A percentile compares a stretch with the other conserved stretches of the same genome.
Evolutionary conservation across 2,113 vertebrate genomes (phyloP).

Genomic region (Scophthalmus maximus): DNA sequence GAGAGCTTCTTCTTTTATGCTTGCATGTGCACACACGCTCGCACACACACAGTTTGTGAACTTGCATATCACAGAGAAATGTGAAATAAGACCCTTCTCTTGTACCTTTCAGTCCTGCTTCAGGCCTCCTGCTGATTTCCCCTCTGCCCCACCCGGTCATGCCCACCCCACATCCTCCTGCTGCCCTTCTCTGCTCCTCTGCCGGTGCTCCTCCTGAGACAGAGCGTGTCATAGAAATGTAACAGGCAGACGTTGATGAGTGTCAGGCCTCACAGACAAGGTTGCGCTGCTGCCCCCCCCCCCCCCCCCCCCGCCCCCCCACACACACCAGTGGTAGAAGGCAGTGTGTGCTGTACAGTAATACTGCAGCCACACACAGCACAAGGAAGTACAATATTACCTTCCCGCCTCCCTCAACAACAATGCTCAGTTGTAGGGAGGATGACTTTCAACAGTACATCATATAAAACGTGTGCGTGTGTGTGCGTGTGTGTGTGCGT

Average conservation of each 20-base stretch:
- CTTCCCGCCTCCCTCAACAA: not conserved
- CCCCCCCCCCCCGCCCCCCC: slow-evolving; percentile 40
- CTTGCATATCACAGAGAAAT: too few species aligned
- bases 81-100: slow-evolving; percentile 55
- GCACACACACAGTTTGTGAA: not conserved
- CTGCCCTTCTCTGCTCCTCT: slow-evolving; percentile 31
- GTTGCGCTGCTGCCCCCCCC: slow-evolving; percentile 55
- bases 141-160: slow-evolving; percentile 33
- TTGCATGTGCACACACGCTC: not conserved
- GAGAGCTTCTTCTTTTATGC: not conserved
- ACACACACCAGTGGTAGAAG: slow-evolving; percentile 22
- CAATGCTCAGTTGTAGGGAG: not conserved
- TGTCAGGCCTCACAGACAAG: slow-evolving; percentile 67
- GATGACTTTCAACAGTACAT: not conserved
- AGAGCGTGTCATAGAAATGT: slow-evolving; percentile 76
- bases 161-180: slow-evolving; percentile 39
- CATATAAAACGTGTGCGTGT: slow-evolving; percentile 1
- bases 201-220: slow-evolving; percentile 55
- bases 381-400: slow-evolving; percentile 5
- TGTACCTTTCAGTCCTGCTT: slow-evolving; percentile 57
- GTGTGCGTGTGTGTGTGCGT: slow-evolving; percentile 15
- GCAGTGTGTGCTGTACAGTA: slow-evolving; percentile 10
- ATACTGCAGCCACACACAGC: slow-evolving; percentile 19
- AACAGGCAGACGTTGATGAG: slow-evolving; percentile 73
- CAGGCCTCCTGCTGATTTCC: slow-evolving; percentile 40